Conservation (phyloP, 1,140 invertebrate species). For the Drosophila nigromelanica region DNA sequence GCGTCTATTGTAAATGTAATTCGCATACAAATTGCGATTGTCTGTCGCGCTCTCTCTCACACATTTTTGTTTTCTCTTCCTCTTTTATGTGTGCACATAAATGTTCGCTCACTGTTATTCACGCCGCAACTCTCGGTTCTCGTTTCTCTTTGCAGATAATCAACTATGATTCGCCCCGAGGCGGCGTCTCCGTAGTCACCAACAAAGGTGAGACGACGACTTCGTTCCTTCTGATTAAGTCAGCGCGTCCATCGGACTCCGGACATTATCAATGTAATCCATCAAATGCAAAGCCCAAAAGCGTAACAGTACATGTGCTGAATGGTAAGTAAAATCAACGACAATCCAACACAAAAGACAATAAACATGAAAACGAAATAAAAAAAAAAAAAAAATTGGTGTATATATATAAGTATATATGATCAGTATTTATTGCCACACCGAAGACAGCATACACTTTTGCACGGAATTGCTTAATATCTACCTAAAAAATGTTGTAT, state of each 20-base stretch:
- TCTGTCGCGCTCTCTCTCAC: conserved; percentile 36
- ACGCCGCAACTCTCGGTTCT: conserved; percentile 15
- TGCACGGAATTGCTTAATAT: not conserved
- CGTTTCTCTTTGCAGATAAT: conserved; percentile 87
- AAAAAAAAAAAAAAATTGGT: not conserved
- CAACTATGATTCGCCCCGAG: conserved; percentile 94
- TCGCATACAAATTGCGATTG: conserved; percentile 60
- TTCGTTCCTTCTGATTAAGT: conserved; percentile 91
- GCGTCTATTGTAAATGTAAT: conserved; percentile 43
- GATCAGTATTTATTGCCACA: conserved; percentile 3
- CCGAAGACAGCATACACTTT: conserved; percentile 12
- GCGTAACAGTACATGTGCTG: conserved; percentile 94
- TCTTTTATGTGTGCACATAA: conserved; percentile 42
- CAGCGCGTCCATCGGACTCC: conserved; percentile 89
- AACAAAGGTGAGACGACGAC: conserved; percentile 91
- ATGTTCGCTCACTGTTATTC: conserved; percentile 23
- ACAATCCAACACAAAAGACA: conserved; percentile 60
- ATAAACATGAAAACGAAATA: conserved; percentile 35
- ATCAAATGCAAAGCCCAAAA: conserved; percentile 93
- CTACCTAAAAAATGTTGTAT: no score
- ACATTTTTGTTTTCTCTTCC: not conserved
- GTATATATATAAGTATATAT: not conserved
- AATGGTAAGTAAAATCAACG: conserved; percentile 90
- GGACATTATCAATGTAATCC: conserved; percentile 92
- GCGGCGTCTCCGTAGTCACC: conserved; percentile 90